A percentile compares a stretch with the other conserved stretches of the same genome.
phyloP scores from a whole-genome alignment of 2,113 vertebrate genomes.

The Ailurus styani region DNA sequence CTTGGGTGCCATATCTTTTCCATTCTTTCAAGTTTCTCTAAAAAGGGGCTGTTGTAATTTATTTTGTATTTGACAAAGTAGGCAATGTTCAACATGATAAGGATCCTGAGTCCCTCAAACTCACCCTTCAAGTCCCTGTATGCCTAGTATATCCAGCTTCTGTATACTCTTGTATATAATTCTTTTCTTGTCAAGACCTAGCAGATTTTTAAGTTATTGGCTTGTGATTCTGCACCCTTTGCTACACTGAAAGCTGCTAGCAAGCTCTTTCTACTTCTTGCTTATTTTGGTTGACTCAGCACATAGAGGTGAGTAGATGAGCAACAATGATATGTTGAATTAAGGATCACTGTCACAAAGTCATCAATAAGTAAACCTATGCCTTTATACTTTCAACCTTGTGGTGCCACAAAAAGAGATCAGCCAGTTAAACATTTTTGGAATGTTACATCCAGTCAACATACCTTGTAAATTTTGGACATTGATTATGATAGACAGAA shows the following conservation, averaged over 20 bases:
- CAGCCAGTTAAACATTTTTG: not conserved
- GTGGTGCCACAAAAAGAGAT: not conserved
- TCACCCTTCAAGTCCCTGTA: not conserved
- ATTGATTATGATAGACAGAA: not conserved
- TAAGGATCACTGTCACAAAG: not conserved
- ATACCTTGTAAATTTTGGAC: not conserved
- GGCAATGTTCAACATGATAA: not conserved
- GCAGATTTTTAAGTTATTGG: not conserved
- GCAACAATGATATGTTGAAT: not conserved
- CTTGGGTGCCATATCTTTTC: not conserved
- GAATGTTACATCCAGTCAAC: not conserved
- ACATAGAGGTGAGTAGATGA: not conserved
- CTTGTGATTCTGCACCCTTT: not conserved
- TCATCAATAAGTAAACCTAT: not conserved
- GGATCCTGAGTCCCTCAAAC: not conserved
- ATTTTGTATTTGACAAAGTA: not conserved
- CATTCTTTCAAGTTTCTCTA: not conserved
- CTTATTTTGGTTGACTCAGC: not conserved
- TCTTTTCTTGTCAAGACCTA: not conserved
- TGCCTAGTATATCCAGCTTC: not conserved
- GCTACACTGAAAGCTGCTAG: not conserved
- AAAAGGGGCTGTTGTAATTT: not conserved
- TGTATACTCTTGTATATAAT: not conserved
- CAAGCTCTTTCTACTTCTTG: not conserved
- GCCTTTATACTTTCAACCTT: not conserved